Conservation (phyloP, 1,140 invertebrate genomes). For the Orchestia grillus region DNA sequence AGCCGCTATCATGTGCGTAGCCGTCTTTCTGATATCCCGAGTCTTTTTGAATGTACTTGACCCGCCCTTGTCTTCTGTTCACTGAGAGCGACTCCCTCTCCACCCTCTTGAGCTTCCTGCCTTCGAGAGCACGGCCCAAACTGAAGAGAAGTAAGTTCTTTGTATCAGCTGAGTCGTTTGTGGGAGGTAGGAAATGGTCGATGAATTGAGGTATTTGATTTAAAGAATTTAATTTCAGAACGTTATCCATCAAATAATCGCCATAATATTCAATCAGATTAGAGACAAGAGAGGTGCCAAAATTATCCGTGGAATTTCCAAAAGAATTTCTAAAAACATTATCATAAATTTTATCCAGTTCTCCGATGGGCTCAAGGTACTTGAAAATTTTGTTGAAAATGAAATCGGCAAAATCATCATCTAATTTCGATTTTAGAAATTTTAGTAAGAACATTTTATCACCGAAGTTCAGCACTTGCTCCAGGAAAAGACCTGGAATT, state of each 20-base stretch:
- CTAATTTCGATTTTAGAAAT: conserved; percentile 20
- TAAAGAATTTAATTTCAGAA: background rate
- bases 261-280: background rate
- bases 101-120: background rate
- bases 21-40: background rate
- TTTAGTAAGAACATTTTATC: conserved; percentile 39
- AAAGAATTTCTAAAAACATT: background rate
- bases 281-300: background rate
- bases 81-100: background rate
- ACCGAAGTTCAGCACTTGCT: background rate
- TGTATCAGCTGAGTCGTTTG: background rate
- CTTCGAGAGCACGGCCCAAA: background rate
- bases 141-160: background rate
- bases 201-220: conserved; percentile 4
- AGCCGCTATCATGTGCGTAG: background rate
- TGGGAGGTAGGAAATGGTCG: background rate
- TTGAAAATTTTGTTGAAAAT: background rate
- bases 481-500: background rate
- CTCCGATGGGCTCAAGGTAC: background rate
- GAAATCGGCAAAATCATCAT: conserved; percentile 27
- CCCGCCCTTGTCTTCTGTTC: background rate
- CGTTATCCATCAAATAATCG: background rate
- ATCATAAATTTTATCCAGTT: background rate
- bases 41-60: background rate
- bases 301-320: background rate